Base-by-base conservation (phyloP, 2,797 vertebrate genomes). In the Champsocephalus esox region DNA sequence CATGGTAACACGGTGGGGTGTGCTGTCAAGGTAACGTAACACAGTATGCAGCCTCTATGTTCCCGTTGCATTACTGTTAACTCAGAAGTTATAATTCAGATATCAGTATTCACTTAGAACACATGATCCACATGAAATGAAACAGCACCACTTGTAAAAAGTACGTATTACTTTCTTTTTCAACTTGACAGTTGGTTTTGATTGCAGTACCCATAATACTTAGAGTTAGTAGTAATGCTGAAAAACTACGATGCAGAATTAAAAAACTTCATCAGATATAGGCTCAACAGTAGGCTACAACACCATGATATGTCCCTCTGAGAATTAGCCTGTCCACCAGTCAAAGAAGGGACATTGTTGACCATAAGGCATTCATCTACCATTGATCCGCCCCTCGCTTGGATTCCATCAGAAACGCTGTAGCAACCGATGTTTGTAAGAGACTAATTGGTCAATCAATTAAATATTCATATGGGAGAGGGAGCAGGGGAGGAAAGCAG, bases 371-470 rank as follows among this genome's bases (percentile, higher is more conserved):
- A 70, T 82, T 71, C 43, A 65, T 81, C 46, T 73, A 13, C 24
- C 62, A 72, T 79, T 60, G 76, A 87, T 63, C 75, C 52, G 17
- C 64, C 41, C 34, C 8, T 59, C 5, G 9, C 60, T 79, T 60
- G n/a, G 64, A 78, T 72, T 80, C 34, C 57, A 82, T 86, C 45
- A 56, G 69, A 75, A 78, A 66, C 0, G 1, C 67, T 68, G 34
- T 52, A 65, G 43, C 62, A 65, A 38, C 58, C 52, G 63, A 75
- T 70, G 32, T 55, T 68, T 68, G 14, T 51, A 71, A 73, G 65
- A 69, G 19, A 59, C 58, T 76, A 79, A 89, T 85, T 83, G 62
- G 52, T 66, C 58, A 70, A 50, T 85, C 73, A 76, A 51, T 79
- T 81, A 68, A 67, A 38, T 28, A 65, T 75, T 79, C 77, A 49